Conservation (phyloP, 2,797 vertebrate genomes). For the Sebastes hopkinsi region DNA sequence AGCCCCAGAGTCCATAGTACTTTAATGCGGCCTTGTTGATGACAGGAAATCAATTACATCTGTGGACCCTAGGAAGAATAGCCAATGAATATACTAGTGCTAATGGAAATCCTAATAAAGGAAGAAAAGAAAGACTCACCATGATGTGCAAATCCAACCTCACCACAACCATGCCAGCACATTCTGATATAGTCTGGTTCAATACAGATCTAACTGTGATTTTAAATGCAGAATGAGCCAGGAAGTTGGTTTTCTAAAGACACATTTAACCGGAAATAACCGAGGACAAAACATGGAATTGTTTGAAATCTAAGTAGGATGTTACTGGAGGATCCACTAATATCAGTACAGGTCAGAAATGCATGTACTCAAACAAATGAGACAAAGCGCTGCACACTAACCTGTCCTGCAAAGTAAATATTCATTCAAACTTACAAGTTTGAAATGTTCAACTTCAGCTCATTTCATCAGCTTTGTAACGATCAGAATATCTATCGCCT, state of each 20-base stretch:
- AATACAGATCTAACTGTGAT: neutral
- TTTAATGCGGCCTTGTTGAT: neutral
- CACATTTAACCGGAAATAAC: neutral
- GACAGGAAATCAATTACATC: neutral
- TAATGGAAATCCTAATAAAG: too few species aligned
- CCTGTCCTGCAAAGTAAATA: neutral
- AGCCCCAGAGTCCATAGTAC: neutral
- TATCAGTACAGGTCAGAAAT: neutral
- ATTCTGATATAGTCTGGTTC: neutral
- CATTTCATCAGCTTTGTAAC: neutral
- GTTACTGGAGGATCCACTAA: neutral
- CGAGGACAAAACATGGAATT: neutral
- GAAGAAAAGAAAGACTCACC: neutral
- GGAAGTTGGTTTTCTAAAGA: neutral
- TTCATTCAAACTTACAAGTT: neutral
- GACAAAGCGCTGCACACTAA: neutral
- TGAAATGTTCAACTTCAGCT: neutral
- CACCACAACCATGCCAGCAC: neutral
- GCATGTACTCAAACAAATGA: neutral
- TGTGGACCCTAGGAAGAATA: too few species aligned
- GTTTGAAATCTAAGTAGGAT: too few species aligned
- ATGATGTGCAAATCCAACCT: neutral
- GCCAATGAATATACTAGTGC: too few species aligned
- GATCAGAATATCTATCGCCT: neutral
- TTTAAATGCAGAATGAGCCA: neutral